These are phyloP conservation scores for Amphiprion clarkii DNA, from an alignment of 2,797 vertebrate species.

Conservation along the genomic window DNA sequence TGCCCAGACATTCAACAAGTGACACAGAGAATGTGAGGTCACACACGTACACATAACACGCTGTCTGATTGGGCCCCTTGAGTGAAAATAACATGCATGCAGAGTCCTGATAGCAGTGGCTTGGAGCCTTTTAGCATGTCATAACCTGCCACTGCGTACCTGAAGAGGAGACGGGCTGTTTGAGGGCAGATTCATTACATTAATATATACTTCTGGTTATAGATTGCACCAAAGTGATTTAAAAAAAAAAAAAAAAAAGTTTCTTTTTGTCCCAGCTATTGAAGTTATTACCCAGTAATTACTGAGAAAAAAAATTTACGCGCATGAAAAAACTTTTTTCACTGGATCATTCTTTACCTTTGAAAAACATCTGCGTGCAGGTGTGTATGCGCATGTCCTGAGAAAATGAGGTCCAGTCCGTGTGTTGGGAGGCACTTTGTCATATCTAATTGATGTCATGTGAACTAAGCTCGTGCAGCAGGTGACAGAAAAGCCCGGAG, in stretches of 20 bases:
- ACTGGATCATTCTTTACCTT: background rate
- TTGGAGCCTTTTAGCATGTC: conserved; percentile 52
- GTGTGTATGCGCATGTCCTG: conserved; percentile 12
- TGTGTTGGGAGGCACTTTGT: conserved; percentile 36
- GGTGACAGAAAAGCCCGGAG: conserved; percentile 64
- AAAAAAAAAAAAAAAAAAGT: background rate
- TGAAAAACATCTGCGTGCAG: conserved; percentile 1
- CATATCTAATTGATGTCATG: conserved; percentile 57
- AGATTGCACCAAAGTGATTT: background rate
- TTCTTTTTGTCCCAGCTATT: background rate
- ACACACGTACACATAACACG: conserved; percentile 62
- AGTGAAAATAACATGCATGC: conserved; percentile 62
- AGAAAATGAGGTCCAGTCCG: conserved; percentile 25
- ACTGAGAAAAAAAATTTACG: background rate
- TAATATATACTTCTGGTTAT: conserved; percentile 26
- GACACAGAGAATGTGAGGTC: conserved; percentile 64
- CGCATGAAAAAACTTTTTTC: background rate
- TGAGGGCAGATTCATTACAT: conserved; percentile 27
- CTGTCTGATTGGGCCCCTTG: conserved; percentile 46
- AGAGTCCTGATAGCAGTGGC: conserved; percentile 53
- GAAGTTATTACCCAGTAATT: background rate
- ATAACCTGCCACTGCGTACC: conserved; percentile 56
- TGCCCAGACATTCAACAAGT: conserved; percentile 59
- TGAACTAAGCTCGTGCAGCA: conserved; percentile 44
- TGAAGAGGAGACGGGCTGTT: background rate